These are phyloP conservation scores for Machimus atricapillus DNA, from an alignment of 2,888 invertebrate genomes.

Conservation along the genomic window DNA sequence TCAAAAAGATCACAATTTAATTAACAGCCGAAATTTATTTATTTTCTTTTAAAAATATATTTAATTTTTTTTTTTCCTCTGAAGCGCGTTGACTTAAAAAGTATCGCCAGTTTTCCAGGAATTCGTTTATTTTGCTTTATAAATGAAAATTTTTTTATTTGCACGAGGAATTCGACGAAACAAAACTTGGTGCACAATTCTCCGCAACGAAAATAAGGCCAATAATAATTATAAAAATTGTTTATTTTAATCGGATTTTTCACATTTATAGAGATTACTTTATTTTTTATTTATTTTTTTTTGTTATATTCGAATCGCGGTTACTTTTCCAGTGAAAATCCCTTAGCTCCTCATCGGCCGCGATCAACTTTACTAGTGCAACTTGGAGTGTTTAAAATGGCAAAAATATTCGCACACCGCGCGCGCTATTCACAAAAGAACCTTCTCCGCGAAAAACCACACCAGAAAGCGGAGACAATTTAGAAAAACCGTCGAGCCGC, in stretches of 20 bases:
- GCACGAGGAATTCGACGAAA: neutral
- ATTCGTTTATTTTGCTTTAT: neutral
- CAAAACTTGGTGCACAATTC: neutral
- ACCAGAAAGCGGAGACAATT: neutral
- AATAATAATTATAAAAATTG: neutral
- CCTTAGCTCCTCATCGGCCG: constrained; percentile 49
- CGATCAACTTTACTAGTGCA: constrained; percentile 52
- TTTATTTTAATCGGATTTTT: constrained; percentile 1
- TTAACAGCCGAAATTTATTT: neutral
- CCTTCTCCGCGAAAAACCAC: constrained; percentile 24
- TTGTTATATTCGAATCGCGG: constrained; percentile 16
- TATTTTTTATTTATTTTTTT: too few relatives aligned
- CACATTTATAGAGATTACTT: neutral
- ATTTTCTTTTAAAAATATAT: neutral
- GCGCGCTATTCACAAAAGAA: constrained; percentile 12
- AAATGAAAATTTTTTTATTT: neutral
- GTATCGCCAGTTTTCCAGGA: neutral
- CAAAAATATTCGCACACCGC: constrained; percentile 31
- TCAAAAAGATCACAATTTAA: neutral
- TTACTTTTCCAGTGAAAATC: neutral
- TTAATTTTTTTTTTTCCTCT: neutral
- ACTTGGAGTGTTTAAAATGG: constrained; percentile 12
- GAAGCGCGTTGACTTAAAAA: neutral
- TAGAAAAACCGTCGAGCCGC: neutral
- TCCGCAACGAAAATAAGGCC: neutral